Conservation (phyloP, 2,888 invertebrate genomes). For the Machimus rusticus region DNA sequence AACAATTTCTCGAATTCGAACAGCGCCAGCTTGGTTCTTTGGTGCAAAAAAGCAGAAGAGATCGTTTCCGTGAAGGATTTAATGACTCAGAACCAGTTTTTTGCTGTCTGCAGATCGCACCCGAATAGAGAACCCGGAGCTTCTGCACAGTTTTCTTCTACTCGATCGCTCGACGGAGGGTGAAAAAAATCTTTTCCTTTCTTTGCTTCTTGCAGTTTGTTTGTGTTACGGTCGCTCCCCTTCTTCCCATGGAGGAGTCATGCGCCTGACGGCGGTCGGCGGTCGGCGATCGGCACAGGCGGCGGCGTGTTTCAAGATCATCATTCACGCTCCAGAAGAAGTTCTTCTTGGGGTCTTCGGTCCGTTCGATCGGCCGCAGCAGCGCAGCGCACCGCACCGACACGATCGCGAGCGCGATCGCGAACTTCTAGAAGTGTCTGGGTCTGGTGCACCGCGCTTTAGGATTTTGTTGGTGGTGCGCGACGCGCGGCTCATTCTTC, state of each 20-base stretch:
- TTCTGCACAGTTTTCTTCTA: background rate
- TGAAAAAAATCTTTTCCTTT: conserved; percentile 29
- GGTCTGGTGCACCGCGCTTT: background rate
- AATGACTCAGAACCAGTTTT: conserved; percentile 40
- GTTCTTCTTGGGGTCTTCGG: conserved; percentile 6
- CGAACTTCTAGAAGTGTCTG: conserved; percentile 24
- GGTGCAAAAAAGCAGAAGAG: background rate
- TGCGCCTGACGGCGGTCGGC: background rate
- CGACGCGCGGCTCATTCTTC: background rate
- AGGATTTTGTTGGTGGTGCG: background rate
- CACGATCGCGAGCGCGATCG: background rate
- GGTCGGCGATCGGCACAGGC: background rate
- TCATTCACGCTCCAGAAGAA: conserved; percentile 23
- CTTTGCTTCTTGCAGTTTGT: background rate
- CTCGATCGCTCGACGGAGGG: background rate
- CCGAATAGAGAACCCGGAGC: background rate
- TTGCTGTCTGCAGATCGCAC: background rate
- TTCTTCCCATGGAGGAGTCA: background rate
- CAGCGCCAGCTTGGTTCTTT: background rate
- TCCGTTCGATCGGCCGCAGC: background rate
- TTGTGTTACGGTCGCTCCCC: conserved; percentile 24
- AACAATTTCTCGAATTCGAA: background rate
- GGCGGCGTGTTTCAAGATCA: conserved; percentile 2
- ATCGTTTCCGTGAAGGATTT: conserved; percentile 39
- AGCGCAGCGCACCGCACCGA: background rate